These are phyloP conservation scores for Panurus biarmicus DNA, from an alignment of 2,113 vertebrate genomes.

Conservation along the genomic window DNA sequence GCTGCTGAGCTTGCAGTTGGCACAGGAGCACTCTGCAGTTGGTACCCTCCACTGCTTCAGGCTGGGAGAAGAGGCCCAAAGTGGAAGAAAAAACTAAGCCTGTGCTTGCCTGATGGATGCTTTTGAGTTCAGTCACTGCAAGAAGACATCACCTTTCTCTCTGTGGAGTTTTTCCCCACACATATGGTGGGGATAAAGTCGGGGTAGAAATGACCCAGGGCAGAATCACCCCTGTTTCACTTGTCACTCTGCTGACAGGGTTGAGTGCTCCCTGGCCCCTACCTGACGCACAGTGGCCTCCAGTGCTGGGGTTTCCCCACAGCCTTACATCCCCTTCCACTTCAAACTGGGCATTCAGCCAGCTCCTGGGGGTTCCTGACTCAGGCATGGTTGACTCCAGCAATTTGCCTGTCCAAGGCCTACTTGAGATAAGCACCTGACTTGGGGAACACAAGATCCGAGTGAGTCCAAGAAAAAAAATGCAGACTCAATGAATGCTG, in stretches of 20 bases:
- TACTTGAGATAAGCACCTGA: background rate
- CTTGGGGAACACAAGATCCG: background rate
- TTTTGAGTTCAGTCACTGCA: background rate
- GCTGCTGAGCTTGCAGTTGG: background rate
- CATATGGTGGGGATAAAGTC: rapidly evolving
- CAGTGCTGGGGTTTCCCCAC: background rate
- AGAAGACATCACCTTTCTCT: background rate
- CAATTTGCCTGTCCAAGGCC: background rate
- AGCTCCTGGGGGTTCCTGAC: background rate
- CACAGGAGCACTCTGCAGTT: background rate
- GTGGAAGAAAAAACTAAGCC: background rate
- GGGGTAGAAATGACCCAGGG: background rate
- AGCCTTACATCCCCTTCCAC: background rate
- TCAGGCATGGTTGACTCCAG: rapidly evolving
- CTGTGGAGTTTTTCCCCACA: background rate
- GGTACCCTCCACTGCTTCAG: rapidly evolving
- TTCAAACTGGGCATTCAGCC: background rate
- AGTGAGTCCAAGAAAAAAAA: background rate
- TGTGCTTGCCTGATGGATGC: background rate
- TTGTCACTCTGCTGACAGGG: background rate
- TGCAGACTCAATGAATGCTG: background rate
- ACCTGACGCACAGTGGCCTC: background rate
- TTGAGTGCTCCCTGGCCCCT: background rate
- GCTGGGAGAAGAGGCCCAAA: background rate
- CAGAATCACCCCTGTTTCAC: background rate